Evolutionary conservation across 2,888 invertebrate genomes (phyloP).

Genomic region (Arrhopalites spinosus): DNA sequence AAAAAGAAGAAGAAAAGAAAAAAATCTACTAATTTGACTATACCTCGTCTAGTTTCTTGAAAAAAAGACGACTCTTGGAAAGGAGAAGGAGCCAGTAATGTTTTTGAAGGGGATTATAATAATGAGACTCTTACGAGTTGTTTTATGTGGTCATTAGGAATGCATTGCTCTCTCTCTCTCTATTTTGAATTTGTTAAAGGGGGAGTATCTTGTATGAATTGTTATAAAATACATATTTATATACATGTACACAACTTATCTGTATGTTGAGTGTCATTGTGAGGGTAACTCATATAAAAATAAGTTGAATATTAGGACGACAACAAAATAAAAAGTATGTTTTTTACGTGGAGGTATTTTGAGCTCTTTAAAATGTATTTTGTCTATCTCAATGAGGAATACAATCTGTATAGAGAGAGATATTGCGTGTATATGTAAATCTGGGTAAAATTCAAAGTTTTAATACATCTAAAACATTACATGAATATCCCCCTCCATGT

Average conservation of each 20-base stretch:
- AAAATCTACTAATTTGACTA: background rate
- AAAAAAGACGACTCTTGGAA: background rate
- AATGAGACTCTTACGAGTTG: constrained; percentile 9
- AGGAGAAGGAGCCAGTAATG: background rate
- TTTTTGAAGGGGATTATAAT: background rate
- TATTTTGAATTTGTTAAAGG: background rate
- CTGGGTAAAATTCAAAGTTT: no score
- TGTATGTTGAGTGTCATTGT: background rate
- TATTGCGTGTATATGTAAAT: no score
- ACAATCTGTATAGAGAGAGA: no score
- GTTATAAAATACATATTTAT: background rate
- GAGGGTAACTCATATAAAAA: background rate
- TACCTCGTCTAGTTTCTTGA: background rate
- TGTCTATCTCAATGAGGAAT: no score
- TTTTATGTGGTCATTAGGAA: constrained; percentile 16
- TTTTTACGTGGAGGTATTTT: no score
- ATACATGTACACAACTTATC: background rate
- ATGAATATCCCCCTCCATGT: no score
- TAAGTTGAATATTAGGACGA: background rate
- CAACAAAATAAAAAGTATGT: background rate
- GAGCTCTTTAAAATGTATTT: no score
- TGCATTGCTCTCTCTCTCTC: constrained; percentile 4
- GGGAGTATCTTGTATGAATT: background rate
- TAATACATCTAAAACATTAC: no score
- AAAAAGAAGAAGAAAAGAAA: background rate